phyloP scores from a whole-genome alignment of 2,113 vertebrate species.

The Mobula birostris region DNA sequence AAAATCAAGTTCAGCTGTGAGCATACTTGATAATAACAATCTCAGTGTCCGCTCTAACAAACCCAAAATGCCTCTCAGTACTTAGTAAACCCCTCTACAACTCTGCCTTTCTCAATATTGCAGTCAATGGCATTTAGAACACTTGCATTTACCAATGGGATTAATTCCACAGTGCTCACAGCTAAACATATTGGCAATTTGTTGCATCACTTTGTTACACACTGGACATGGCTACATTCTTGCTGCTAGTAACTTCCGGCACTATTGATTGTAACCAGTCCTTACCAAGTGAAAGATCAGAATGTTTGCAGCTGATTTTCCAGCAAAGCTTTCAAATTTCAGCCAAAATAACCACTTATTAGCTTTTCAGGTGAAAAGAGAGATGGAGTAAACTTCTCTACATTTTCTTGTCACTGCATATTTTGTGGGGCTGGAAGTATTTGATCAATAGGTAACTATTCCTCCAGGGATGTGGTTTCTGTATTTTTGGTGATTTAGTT shows the following conservation, averaged over 20 bases:
- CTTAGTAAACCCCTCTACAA: not conserved
- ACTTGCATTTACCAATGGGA: not conserved
- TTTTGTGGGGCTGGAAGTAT: not conserved
- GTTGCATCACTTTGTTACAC: not conserved
- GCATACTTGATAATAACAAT: not conserved
- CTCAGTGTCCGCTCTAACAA: not conserved
- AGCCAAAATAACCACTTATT: not conserved
- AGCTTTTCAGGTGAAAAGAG: not conserved
- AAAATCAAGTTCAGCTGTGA: constrained; percentile 8
- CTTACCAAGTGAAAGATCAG: not conserved
- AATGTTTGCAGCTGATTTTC: not conserved
- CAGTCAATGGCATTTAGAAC: not conserved
- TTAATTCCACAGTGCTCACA: not conserved
- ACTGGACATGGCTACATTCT: not conserved
- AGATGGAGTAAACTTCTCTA: not conserved
- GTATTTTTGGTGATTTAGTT: not conserved
- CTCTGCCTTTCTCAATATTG: not conserved
- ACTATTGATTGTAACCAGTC: not conserved
- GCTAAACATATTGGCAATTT: not conserved
- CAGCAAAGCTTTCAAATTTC: not conserved
- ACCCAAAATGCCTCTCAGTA: not conserved
- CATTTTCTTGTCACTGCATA: not conserved
- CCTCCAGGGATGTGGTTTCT: not conserved
- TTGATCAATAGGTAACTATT: not conserved
- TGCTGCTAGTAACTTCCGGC: not conserved